Evolutionary conservation across 1,140 invertebrate genomes (phyloP).

Genomic region (Onthophagus taurus): DNA sequence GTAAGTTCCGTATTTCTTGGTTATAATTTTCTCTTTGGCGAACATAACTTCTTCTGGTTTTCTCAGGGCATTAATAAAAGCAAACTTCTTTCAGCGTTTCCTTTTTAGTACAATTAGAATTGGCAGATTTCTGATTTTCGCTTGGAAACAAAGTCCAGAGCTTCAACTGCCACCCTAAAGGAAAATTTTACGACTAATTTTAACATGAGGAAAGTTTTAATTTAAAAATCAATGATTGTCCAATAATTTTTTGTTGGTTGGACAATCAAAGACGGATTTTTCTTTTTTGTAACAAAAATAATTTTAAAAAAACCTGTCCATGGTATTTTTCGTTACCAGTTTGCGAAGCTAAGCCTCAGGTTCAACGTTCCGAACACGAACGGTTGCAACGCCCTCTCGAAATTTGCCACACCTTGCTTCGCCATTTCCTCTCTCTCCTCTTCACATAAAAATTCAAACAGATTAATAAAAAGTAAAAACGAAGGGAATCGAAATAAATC

Average conservation of each 20-base stretch:
- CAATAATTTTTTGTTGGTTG: not conserved
- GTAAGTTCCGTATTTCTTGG: too few relatives aligned
- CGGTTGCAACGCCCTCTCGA: too few relatives aligned
- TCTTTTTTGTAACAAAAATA: not conserved
- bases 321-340: not conserved
- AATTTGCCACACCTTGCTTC: too few relatives aligned
- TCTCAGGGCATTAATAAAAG: too few relatives aligned
- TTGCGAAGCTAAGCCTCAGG: not conserved
- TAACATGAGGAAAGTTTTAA: not conserved
- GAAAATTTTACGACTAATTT: not conserved
- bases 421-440: too few relatives aligned
- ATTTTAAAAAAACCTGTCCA: not conserved
- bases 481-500: slow-evolving; percentile 1
- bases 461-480: slow-evolving; percentile 16
- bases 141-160: too few relatives aligned
- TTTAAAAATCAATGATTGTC: not conserved
- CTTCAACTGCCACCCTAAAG: too few relatives aligned
- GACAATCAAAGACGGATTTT: not conserved
- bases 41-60: too few relatives aligned
- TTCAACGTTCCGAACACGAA: not conserved
- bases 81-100: too few relatives aligned
- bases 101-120: too few relatives aligned
- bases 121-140: too few relatives aligned
- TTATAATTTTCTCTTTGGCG: too few relatives aligned
- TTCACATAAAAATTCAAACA: slow-evolving; percentile 8